These are phyloP conservation scores for Montipora capricornis DNA, from an alignment of 64 coral and sea anemone genomes.

Conservation along the genomic window DNA sequence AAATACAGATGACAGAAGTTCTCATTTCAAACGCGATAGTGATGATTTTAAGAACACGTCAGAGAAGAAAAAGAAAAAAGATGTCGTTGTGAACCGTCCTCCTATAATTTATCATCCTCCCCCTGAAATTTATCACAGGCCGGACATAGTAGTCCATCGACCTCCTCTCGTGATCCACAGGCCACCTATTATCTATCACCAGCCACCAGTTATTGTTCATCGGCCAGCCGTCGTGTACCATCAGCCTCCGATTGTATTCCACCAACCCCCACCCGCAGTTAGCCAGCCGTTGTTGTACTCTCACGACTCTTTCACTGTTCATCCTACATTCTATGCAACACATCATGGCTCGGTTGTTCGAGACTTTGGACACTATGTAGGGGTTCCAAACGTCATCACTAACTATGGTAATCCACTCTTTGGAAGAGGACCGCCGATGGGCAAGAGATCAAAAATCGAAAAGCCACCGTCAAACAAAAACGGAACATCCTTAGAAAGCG, in stretches of 20 bases:
- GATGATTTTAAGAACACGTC: constrained; percentile 6
- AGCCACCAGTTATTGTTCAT: constrained; percentile 98
- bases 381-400: constrained; percentile 93
- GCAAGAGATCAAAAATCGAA: constrained; percentile 80
- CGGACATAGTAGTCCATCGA: constrained; percentile 97
- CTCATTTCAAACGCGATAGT: constrained; percentile 25
- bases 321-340: constrained; percentile 92
- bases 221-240: constrained; percentile 97
- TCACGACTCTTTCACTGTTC: constrained; percentile 94
- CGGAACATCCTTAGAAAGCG: background rate
- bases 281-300: constrained; percentile 96
- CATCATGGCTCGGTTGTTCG: constrained; percentile 97
- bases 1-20: constrained; percentile 1
- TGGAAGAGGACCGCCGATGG: constrained; percentile 60
- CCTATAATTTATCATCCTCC: constrained; percentile 99
- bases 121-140: constrained; percentile 96
- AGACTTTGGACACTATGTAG: constrained; percentile 93
- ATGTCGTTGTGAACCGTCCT: constrained; percentile 96
- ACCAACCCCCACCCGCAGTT: constrained; percentile 95
- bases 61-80: constrained; percentile 93
- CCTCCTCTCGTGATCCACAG: constrained; percentile 94
- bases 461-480: constrained; percentile 28
- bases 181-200: constrained; percentile 99
- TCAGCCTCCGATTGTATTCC: constrained; percentile 98
- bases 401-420: constrained; percentile 90